Conservation (phyloP, 2,888 invertebrate species). For the Druceiella hillmani region DNA sequence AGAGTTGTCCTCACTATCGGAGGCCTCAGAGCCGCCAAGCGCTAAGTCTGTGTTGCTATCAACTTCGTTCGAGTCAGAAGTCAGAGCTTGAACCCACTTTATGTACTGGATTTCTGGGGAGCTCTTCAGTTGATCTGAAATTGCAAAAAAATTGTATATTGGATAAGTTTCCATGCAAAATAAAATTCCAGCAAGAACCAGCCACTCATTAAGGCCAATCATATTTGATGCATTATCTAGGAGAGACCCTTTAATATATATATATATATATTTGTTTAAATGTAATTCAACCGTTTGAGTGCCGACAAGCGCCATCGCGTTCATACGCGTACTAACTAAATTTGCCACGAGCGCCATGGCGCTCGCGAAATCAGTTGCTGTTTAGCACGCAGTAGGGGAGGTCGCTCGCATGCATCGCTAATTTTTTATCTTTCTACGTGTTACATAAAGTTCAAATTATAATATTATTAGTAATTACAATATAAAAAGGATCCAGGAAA, state of each 20-base stretch:
- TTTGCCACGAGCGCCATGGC: conserved; percentile 4
- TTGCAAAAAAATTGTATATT: conserved; percentile 3
- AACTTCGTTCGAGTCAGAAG: conserved; percentile 26
- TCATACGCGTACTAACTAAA: conserved; percentile 4
- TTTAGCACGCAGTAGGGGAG: background rate
- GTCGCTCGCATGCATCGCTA: too few relatives aligned
- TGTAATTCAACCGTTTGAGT: too few relatives aligned
- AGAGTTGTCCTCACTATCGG: conserved; percentile 21
- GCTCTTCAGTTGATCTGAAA: conserved; percentile 53
- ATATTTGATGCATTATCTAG: too few relatives aligned
- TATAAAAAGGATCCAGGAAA: too few relatives aligned
- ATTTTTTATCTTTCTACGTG: too few relatives aligned
- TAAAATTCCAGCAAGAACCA: conserved; percentile 2
- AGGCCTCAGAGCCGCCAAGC: conserved; percentile 23
- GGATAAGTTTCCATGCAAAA: background rate
- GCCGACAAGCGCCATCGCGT: background rate
- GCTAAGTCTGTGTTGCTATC: conserved; percentile 25
- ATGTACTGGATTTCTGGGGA: conserved; percentile 60
- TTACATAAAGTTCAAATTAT: too few relatives aligned
- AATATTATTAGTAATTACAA: too few relatives aligned
- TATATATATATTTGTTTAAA: too few relatives aligned
- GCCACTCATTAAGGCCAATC: too few relatives aligned
- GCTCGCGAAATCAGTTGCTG: background rate
- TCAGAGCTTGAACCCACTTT: conserved; percentile 61
- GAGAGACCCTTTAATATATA: too few relatives aligned